Conservation (phyloP, 2,888 invertebrate species). For the Cataglyphis rosenhaueri region DNA sequence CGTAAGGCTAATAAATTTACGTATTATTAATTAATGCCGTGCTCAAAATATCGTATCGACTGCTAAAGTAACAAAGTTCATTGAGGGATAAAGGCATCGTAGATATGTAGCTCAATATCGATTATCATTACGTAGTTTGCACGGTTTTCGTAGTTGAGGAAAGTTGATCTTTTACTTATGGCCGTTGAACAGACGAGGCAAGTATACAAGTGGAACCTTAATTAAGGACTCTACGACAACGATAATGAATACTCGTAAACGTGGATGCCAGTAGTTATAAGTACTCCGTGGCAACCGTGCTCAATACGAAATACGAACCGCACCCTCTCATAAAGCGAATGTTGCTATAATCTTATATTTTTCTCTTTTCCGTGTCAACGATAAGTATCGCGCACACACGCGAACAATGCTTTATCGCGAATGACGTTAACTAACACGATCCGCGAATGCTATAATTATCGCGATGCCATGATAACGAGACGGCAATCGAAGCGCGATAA, state of each 20-base stretch:
- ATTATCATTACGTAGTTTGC: conserved; percentile 12
- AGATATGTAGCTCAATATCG: neutral
- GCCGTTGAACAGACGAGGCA: conserved; percentile 35
- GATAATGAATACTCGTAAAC: conserved; percentile 55
- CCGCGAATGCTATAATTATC: conserved; percentile 54
- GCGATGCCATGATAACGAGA: conserved; percentile 49
- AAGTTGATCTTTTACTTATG: conserved; percentile 42
- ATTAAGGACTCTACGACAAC: conserved; percentile 43
- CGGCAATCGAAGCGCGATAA: conserved; percentile 46
- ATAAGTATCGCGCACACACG: conserved; percentile 15
- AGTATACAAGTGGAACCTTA: conserved; percentile 27
- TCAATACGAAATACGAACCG: conserved; percentile 43
- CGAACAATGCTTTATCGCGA: conserved; percentile 46
- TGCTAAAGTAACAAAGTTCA: neutral
- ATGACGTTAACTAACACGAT: conserved; percentile 47
- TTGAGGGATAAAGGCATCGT: neutral
- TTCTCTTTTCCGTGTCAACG: neutral
- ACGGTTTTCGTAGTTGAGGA: conserved; percentile 1
- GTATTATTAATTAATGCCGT: neutral
- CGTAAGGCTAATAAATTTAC: neutral
- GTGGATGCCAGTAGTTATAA: conserved; percentile 17
- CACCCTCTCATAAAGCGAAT: neutral
- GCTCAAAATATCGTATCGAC: neutral
- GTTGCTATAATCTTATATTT: neutral
- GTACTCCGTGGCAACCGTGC: conserved; percentile 35